Evolutionary conservation across 1,140 invertebrate species (phyloP).

Genomic region (Apis laboriosa): DNA sequence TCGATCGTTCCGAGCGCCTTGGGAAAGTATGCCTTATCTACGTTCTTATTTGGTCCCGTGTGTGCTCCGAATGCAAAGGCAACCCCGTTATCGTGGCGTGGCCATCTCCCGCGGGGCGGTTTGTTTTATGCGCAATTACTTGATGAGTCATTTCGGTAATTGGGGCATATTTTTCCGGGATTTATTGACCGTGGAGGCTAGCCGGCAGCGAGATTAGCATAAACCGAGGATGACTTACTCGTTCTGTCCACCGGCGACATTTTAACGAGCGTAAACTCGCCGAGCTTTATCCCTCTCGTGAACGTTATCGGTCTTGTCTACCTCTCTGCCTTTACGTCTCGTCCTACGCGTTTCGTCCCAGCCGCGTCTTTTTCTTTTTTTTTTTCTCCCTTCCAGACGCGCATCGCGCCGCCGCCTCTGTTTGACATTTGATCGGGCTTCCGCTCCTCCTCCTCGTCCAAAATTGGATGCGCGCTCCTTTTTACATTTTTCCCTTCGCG

Average conservation of each 20-base stretch:
- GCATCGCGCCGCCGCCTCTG: constrained; percentile 46
- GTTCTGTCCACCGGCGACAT: constrained; percentile 58
- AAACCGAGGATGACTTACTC: constrained; percentile 73
- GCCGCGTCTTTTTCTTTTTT: constrained; percentile 49
- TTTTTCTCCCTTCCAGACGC: constrained; percentile 48
- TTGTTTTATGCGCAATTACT: constrained; percentile 76
- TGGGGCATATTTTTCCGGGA: constrained; percentile 75
- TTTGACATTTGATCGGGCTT: constrained; percentile 62
- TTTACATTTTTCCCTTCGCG: neutral
- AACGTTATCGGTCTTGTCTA: constrained; percentile 63
- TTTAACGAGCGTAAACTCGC: constrained; percentile 73
- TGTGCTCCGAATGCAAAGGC: constrained; percentile 72
- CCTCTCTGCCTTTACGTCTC: constrained; percentile 47
- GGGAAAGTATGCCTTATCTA: constrained; percentile 74
- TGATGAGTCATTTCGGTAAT: constrained; percentile 79
- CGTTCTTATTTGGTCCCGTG: constrained; percentile 65
- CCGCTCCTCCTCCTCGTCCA: neutral
- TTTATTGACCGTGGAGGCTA: constrained; percentile 68
- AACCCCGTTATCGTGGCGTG: constrained; percentile 58
- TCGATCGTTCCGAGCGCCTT: constrained; percentile 64
- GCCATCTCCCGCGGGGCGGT: constrained; percentile 65
- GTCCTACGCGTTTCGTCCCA: constrained; percentile 35
- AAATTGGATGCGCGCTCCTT: constrained; percentile 19
- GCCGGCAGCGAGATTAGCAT: constrained; percentile 67
- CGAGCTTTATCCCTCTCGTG: constrained; percentile 66